Evolutionary conservation across 2,797 vertebrate species (phyloP), one percentile per base, ranked within the genome.

Genomic region (Enteromius thamalakanensis): DNA sequence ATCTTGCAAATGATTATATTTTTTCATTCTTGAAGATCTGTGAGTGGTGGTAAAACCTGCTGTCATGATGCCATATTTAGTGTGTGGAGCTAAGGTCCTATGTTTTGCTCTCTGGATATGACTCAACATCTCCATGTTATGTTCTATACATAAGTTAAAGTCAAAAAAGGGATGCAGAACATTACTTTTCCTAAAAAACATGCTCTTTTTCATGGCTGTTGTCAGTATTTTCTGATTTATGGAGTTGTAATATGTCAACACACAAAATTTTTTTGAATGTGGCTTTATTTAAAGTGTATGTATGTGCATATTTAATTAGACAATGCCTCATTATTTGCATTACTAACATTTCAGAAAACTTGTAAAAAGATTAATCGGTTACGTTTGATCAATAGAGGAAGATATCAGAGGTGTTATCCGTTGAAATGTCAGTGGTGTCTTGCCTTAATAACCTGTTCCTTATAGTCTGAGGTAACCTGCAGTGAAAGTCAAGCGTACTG

Each of bases 401-500:
- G 26, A 26, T 26, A 26, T 47, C 40, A 42, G 12, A 5, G 32
- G 12, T 14, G 32, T 23, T 58, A 23, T 53, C 29, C 53, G 7
- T 40, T 23, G 3, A 55, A 55, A 58, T 58, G 3, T 76, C 11
- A 58, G 32, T 32, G 58, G n/a, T n/a, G 3, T 34, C 42, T 34
- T 62, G 23, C 26, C 17, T 47, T 23, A 71, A 60, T 37, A 47
- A 32, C 37, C 17, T 49, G 76, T 32, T 64, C 11, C 23, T 64
- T 32, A 51, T 67, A n/a, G 60, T 32, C 15, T 21, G 4, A 68
- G 69, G 32, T 23, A 23, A 34, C 79, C 65, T 76, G 47, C 55
- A 65, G 64, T 65, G 65, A 81, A 62, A 77, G 72, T 81, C 29
- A 85, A 65, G 17, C 67, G 4, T 49, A 70, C 17, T 45, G 40